Percentiles rank a stretch among this genome's conserved stretches.
phyloP scores from a whole-genome alignment of 2,888 invertebrate genomes.

The Prosopocoilus inquinatus region DNA sequence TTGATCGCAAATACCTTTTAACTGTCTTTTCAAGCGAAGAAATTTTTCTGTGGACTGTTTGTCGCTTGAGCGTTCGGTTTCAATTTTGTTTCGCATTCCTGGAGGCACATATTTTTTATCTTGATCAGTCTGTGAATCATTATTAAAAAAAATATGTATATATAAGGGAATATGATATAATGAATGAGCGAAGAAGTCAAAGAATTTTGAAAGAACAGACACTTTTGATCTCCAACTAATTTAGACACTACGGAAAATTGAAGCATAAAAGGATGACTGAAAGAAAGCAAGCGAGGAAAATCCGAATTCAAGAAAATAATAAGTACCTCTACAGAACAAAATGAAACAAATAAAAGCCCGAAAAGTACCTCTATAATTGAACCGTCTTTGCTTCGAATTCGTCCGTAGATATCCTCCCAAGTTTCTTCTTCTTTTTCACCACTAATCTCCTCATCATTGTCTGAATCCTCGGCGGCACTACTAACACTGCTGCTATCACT shows the following conservation, averaged over 20 bases:
- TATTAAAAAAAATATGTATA: too few relatives aligned
- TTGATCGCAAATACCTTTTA: constrained; percentile 67
- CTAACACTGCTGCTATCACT: constrained; percentile 23
- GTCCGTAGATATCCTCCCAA: constrained; percentile 94
- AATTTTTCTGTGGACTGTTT: constrained; percentile 59
- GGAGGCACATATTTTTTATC: constrained; percentile 78
- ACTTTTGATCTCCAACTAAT: too few relatives aligned
- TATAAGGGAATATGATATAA: too few relatives aligned
- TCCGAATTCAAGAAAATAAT: too few relatives aligned
- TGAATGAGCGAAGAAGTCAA: too few relatives aligned
- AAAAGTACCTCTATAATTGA: constrained; percentile 63
- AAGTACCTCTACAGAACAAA: too few relatives aligned
- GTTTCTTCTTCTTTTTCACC: constrained; percentile 31
- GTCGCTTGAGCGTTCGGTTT: constrained; percentile 43
- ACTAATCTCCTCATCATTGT: constrained; percentile 23
- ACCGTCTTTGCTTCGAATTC: constrained; percentile 77
- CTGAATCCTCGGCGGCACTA: constrained; percentile 22
- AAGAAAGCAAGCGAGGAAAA: too few relatives aligned
- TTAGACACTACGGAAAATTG: too few relatives aligned
- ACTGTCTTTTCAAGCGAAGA: constrained; percentile 68
- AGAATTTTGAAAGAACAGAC: too few relatives aligned
- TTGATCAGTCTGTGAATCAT: constrained; percentile 21
- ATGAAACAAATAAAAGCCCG: not conserved
- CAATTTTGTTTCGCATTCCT: constrained; percentile 63
- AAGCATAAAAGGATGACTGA: too few relatives aligned